Conservation (phyloP, 1,140 invertebrate genomes). For the Cataglyphis hispanica region DNA sequence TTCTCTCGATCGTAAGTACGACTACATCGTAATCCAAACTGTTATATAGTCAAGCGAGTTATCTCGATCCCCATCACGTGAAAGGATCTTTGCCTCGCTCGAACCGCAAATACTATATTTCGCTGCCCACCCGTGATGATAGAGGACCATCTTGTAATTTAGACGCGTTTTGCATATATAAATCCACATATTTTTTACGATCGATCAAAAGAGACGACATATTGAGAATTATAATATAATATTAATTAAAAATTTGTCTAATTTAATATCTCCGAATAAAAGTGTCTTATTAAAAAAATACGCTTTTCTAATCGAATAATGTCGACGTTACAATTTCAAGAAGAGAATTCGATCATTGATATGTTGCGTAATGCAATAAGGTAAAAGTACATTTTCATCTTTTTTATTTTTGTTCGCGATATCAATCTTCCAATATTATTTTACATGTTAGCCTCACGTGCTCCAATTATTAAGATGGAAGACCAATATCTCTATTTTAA, state of each 20-base stretch:
- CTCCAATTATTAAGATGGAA: not conserved
- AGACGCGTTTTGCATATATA: slow-evolving; percentile 1
- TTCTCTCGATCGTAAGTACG: slow-evolving; percentile 68
- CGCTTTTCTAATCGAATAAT: too few relatives aligned
- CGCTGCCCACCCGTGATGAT: slow-evolving; percentile 64
- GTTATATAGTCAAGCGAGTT: slow-evolving; percentile 63
- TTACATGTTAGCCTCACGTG: not conserved
- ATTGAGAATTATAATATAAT: not conserved
- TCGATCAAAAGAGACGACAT: not conserved
- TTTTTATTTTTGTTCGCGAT: not conserved
- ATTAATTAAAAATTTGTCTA: not conserved
- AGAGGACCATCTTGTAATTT: slow-evolving; percentile 20
- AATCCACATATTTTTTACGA: slow-evolving; percentile 5
- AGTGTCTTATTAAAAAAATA: not conserved
- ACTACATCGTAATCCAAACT: slow-evolving; percentile 63
- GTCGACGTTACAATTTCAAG: not conserved
- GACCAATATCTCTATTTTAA: not conserved
- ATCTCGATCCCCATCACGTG: slow-evolving; percentile 41
- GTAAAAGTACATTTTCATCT: not conserved
- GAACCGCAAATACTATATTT: slow-evolving; percentile 68
- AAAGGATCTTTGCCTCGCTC: slow-evolving; percentile 46
- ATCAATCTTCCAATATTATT: not conserved
- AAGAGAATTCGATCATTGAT: not conserved
- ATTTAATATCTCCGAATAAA: not conserved
- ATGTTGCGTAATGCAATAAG: too few relatives aligned